Evolutionary conservation across 2,888 invertebrate species (phyloP), one percentile per base, ranked within the genome.

Genomic region (Adelphocoris suturalis): DNA sequence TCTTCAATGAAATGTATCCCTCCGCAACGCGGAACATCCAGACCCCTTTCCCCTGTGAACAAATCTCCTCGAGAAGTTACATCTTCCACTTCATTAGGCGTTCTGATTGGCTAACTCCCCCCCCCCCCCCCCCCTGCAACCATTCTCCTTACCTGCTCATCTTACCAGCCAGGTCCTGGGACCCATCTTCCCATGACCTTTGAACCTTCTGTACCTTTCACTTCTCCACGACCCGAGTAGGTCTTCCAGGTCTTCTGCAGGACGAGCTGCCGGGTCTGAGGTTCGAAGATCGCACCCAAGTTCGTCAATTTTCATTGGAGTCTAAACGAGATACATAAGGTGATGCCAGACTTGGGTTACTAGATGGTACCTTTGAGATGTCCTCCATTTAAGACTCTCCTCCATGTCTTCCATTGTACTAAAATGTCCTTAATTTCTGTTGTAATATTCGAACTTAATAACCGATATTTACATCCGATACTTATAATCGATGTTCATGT

Each of bases 111-210:
- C 46, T 46, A 78, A 78, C 46, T 46, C 7, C 5, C 28, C 75
- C 75, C 19, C 75, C 16, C 13, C 16, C 12, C 16, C 12, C 16
- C 57, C 16, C n/a, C 57, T 0, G 0, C 57, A 2, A 37, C 7
- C 37, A 7, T 2, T 37, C 37, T 37, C 7, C 37, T 37, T 37
- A 37, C 37, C 37, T 37, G 37, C 37, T 37, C 37, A 37, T 37
- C 37, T 7, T 37, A 2, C 14, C 37, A 46, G 37, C 11, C 37
- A 28, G 78, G 37, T 78, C 37, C 78, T 46, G 78, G 46, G 46
- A 11, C 68, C 37, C 86, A 55, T 75, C 86, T 86, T 86, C 86
- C 86, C 86, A 86, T 86, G 86, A 86, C 86, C 86, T 52, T 27
- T 86, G 86, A 86, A 75, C 86, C 75, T 19, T 14, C 47, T 46